Evolutionary conservation across 2,888 invertebrate species (phyloP).

Genomic region (Marronus borbonicus): DNA sequence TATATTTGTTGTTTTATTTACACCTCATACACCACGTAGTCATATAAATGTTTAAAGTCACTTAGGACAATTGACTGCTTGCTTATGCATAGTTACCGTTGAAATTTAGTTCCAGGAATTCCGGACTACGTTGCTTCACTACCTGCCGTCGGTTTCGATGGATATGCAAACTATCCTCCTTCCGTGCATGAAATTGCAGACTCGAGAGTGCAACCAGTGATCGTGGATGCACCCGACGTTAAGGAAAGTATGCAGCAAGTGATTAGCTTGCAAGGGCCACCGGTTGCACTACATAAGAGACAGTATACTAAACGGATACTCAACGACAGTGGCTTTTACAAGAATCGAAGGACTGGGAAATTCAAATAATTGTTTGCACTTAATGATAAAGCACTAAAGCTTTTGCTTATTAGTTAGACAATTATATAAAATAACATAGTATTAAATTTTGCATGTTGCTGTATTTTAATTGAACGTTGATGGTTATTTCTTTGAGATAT

Average conservation of each 20-base stretch:
- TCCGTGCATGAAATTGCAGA: conserved; percentile 50
- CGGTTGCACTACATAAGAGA: conserved; percentile 51
- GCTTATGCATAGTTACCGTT: background rate
- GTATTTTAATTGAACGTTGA: too few relatives aligned
- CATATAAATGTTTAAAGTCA: background rate
- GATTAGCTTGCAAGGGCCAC: conserved; percentile 35
- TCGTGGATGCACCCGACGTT: conserved; percentile 55
- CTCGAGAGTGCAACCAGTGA: conserved; percentile 57
- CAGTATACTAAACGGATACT: conserved; percentile 30
- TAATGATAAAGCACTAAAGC: too few relatives aligned
- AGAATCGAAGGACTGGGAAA: background rate
- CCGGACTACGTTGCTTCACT: background rate
- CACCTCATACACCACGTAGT: background rate
- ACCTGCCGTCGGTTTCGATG: conserved; percentile 59
- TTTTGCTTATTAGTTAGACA: too few relatives aligned
- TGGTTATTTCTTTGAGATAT: too few relatives aligned
- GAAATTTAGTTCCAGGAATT: conserved; percentile 1
- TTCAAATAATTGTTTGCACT: background rate
- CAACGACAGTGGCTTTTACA: background rate
- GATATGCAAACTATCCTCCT: conserved; percentile 63
- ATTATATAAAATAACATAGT: too few relatives aligned
- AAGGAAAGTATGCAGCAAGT: conserved; percentile 42
- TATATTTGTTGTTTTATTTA: too few relatives aligned
- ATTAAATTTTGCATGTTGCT: too few relatives aligned
- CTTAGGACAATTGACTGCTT: background rate